phyloP scores from a whole-genome alignment of 2,113 vertebrate species.

The Salvator merianae region DNA sequence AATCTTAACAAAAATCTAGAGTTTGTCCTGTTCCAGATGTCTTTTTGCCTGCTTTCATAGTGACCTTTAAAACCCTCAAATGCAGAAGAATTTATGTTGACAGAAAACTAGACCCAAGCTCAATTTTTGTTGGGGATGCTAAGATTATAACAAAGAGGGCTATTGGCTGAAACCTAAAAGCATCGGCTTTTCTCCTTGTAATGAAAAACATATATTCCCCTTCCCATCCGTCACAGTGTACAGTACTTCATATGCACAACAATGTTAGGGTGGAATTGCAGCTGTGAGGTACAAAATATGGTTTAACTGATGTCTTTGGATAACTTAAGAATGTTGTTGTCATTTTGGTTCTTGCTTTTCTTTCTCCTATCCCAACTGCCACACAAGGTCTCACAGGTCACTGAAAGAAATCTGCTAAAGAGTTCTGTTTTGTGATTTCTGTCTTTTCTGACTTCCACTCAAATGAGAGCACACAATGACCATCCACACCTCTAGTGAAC shows the following conservation, averaged over 20 bases:
- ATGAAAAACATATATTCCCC: not conserved
- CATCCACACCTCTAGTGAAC: slow-evolving; percentile 66
- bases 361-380: not conserved
- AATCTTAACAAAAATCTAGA: not conserved
- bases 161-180: not conserved
- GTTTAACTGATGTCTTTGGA: not conserved
- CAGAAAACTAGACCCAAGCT: not conserved
- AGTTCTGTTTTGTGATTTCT: slow-evolving; percentile 42
- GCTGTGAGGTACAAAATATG: not conserved
- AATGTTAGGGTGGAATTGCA: not conserved
- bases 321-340: not conserved
- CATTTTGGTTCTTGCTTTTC: not conserved
- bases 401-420: slow-evolving; percentile 22
- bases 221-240: not conserved
- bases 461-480: slow-evolving; percentile 65
- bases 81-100: not conserved
- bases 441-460: slow-evolving; percentile 43
- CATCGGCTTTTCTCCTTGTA: not conserved
- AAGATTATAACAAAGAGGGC: not conserved
- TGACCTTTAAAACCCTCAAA: not conserved
- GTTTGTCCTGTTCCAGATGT: not conserved
- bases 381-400: not conserved
- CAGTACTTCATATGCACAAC: not conserved
- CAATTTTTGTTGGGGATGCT: not conserved
- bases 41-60: not conserved